Percentiles rank a stretch among this genome's conserved stretches.
Evolutionary conservation across 2,888 invertebrate species (phyloP).

Genomic region (Meganola albula): DNA sequence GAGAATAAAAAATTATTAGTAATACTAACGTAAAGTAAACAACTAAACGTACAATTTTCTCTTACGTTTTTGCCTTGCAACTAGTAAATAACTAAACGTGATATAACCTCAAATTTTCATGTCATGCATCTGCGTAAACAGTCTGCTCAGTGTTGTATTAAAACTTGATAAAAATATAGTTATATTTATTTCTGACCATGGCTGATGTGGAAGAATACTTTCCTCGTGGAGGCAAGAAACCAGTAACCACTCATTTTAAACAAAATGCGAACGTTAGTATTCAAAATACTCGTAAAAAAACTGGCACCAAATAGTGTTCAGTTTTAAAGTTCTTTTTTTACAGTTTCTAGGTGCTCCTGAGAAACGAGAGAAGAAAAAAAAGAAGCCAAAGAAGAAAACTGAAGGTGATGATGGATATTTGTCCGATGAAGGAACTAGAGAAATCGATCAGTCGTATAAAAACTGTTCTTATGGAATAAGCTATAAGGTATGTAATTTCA

Average conservation of each 20-base stretch:
- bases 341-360: slow-evolving; percentile 64
- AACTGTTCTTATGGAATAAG: slow-evolving; percentile 54
- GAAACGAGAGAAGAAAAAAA: slow-evolving; percentile 59
- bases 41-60: too few species aligned
- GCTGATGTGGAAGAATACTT: slow-evolving; percentile 73
- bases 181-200: too few species aligned
- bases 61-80: too few species aligned
- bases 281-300: not conserved
- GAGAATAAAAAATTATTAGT: too few species aligned
- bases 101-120: slow-evolving; percentile 42
- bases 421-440: slow-evolving; percentile 53
- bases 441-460: slow-evolving; percentile 49
- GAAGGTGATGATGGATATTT: slow-evolving; percentile 67
- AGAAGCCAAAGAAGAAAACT: slow-evolving; percentile 49
- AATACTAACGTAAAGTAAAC: too few species aligned
- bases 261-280: slow-evolving; percentile 60
- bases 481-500: slow-evolving; percentile 43
- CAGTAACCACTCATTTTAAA: slow-evolving; percentile 59
- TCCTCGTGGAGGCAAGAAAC: slow-evolving; percentile 76
- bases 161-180: too few species aligned
- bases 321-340: slow-evolving; percentile 7
- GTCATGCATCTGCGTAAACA: too few species aligned
- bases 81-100: slow-evolving; percentile 28
- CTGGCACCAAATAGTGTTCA: not conserved
- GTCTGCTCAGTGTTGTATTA: slow-evolving; percentile 9